Conservation (phyloP, 1,140 invertebrate genomes). For the Diploscapter pachys region DNA sequence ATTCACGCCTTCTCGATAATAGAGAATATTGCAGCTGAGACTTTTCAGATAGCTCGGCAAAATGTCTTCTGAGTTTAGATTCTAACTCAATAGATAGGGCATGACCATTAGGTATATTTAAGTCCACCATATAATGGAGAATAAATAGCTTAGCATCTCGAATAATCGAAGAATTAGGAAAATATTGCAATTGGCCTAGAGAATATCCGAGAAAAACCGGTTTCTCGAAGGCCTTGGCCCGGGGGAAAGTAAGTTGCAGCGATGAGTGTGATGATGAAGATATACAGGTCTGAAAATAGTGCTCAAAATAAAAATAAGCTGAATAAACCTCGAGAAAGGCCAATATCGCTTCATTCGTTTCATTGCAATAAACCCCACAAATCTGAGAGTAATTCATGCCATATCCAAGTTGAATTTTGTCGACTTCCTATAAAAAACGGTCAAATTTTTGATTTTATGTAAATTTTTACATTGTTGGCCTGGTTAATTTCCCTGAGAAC, state of each 20-base stretch:
- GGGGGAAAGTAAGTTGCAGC: slow-evolving; percentile 47
- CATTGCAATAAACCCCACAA: slow-evolving; percentile 55
- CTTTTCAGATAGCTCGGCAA: slow-evolving; percentile 36
- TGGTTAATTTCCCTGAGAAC: slow-evolving; percentile 40
- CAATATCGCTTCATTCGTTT: slow-evolving; percentile 50
- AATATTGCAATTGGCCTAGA: slow-evolving; percentile 36
- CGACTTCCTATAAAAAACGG: background rate
- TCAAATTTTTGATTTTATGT: slow-evolving; percentile 3
- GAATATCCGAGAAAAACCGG: slow-evolving; percentile 46
- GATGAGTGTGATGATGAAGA: background rate
- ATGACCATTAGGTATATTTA: slow-evolving; percentile 44
- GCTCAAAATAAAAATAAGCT: no score
- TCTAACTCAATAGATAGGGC: slow-evolving; percentile 44
- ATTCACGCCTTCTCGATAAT: slow-evolving; percentile 48
- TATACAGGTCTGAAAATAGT: no score
- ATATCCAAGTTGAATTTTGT: background rate
- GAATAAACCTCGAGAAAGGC: slow-evolving; percentile 47
- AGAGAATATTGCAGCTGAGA: slow-evolving; percentile 48
- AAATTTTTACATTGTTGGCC: slow-evolving; percentile 41
- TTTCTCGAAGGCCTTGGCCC: slow-evolving; percentile 45
- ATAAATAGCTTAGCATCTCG: slow-evolving; percentile 45
- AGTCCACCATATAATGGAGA: slow-evolving; percentile 55
- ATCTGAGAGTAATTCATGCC: slow-evolving; percentile 40
- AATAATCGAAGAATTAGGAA: no score
- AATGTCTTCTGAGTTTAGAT: slow-evolving; percentile 40